phyloP scores from a whole-genome alignment of 2,888 invertebrate species.

The Apotomis turbidana region DNA sequence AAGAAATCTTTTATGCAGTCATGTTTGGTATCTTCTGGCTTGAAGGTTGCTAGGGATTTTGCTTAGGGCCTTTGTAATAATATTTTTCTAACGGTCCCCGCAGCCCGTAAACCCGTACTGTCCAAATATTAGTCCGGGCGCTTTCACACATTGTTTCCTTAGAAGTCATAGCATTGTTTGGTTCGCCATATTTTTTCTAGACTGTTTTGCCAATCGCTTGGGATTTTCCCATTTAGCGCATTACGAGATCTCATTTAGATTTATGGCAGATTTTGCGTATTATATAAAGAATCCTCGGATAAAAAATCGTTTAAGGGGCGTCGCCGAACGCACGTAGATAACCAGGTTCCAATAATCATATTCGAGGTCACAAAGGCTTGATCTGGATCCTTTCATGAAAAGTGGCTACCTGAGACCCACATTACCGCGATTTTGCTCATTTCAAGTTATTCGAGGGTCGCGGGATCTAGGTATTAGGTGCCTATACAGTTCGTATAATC shows the following conservation, averaged over 20 bases:
- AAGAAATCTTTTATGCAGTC: constrained; percentile 26
- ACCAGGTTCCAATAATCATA: constrained; percentile 65
- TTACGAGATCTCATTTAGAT: constrained; percentile 12
- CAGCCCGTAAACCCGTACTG: constrained; percentile 39
- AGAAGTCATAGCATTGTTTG: constrained; percentile 35
- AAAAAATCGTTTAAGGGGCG: not conserved
- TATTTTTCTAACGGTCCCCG: constrained; percentile 38
- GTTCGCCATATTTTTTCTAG: constrained; percentile 43
- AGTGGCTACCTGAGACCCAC: constrained; percentile 55
- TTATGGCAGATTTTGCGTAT: not conserved
- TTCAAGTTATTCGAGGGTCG: constrained; percentile 55
- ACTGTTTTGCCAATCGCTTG: constrained; percentile 19
- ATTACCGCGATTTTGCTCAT: constrained; percentile 55
- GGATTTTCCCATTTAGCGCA: constrained; percentile 23
- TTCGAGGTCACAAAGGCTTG: constrained; percentile 49
- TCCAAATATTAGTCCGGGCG: constrained; percentile 42
- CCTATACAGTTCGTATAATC: constrained; percentile 22
- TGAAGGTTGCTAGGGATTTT: constrained; percentile 28
- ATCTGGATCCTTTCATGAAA: constrained; percentile 56
- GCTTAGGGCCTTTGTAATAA: constrained; percentile 35
- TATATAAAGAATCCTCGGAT: not conserved
- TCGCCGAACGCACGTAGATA: constrained; percentile 52
- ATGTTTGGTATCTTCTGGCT: constrained; percentile 29
- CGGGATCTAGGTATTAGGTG: constrained; percentile 40
- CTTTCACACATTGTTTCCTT: constrained; percentile 38